phyloP scores from a whole-genome alignment of 2,888 invertebrate genomes.

The Xylota sylvarum region DNA sequence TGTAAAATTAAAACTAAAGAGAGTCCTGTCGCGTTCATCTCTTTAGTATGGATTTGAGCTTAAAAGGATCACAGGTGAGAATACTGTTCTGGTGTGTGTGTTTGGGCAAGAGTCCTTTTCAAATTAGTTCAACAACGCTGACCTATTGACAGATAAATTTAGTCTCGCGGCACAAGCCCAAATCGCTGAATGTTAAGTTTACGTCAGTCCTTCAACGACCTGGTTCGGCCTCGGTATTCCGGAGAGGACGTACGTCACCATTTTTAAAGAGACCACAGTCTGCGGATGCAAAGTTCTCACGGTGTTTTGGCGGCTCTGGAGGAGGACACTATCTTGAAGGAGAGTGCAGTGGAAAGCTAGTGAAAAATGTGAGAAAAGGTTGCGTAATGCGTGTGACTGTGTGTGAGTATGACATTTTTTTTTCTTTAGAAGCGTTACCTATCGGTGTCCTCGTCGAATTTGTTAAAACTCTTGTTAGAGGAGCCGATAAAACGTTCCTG shows the following conservation, averaged over 20 bases:
- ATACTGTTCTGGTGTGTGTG: not conserved
- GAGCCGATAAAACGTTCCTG: conserved; percentile 86
- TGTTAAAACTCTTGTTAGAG: conserved; percentile 83
- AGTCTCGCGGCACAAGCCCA: conserved; percentile 83
- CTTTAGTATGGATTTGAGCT: conserved; percentile 84
- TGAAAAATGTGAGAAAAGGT: conserved; percentile 73
- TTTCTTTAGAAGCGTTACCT: conserved; percentile 78
- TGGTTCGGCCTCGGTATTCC: conserved; percentile 83
- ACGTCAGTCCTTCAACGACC: conserved; percentile 81
- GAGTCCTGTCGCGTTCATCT: not conserved
- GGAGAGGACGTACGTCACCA: conserved; percentile 81
- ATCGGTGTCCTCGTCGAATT: conserved; percentile 83
- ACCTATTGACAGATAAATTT: conserved; percentile 83
- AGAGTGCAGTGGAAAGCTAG: conserved; percentile 62
- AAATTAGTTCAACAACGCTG: conserved; percentile 5
- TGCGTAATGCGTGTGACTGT: conserved; percentile 35
- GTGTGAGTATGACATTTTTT: not conserved
- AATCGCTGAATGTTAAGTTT: conserved; percentile 80
- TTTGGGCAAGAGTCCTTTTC: not conserved
- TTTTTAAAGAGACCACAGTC: conserved; percentile 82
- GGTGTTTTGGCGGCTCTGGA: conserved; percentile 75
- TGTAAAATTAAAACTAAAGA: conserved; percentile 58
- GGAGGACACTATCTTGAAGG: conserved; percentile 78
- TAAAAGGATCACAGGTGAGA: conserved; percentile 84
- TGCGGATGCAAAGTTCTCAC: conserved; percentile 83